Evolutionary conservation across 2,797 vertebrate species (phyloP).

Genomic region (Jordanella pulchra): DNA sequence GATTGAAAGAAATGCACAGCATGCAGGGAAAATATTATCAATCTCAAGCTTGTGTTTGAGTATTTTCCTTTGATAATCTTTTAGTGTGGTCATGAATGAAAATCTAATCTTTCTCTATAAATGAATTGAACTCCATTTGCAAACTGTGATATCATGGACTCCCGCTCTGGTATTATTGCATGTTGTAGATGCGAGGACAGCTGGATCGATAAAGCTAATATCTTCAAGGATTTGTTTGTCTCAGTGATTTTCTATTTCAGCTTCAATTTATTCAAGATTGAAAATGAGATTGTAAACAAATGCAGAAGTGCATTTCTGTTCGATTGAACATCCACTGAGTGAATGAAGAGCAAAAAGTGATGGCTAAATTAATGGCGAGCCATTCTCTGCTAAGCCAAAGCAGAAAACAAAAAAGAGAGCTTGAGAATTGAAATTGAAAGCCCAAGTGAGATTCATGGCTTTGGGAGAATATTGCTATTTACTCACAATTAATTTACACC

Average conservation of each 20-base stretch:
- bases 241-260: constrained; percentile 51
- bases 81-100: constrained; percentile 3
- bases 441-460: constrained; percentile 24
- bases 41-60: neutral
- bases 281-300: constrained; percentile 50
- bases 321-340: constrained; percentile 50
- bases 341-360: constrained; percentile 21
- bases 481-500: constrained; percentile 43
- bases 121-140: constrained; percentile 33
- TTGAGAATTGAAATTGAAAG: constrained; percentile 20
- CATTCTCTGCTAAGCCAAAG: constrained; percentile 19
- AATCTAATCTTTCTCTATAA: constrained; percentile 30
- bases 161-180: constrained; percentile 37
- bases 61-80: neutral
- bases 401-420: constrained; percentile 1
- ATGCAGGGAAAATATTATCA: neutral
- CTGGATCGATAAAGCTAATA: constrained; percentile 65
- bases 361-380: constrained; percentile 44
- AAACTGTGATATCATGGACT: constrained; percentile 47
- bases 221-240: constrained; percentile 39
- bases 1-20: neutral
- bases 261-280: constrained; percentile 50
- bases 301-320: constrained; percentile 36
- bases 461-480: constrained; percentile 51
- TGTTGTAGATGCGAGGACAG: constrained; percentile 34